Evolutionary conservation across 2,113 vertebrate genomes (phyloP).

Genomic region (Psettodes erumei): DNA sequence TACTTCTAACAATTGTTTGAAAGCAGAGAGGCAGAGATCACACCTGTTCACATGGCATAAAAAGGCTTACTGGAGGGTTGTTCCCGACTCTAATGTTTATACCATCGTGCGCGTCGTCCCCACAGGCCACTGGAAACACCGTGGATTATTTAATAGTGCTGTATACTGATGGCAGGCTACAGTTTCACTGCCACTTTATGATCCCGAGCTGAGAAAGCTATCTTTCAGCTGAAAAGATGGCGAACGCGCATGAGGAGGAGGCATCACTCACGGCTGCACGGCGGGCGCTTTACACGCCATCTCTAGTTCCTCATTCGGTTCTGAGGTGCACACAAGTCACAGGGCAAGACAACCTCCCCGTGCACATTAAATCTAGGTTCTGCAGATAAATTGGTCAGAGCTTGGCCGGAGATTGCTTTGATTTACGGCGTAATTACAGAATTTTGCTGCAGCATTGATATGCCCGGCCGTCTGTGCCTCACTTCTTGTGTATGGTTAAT

Average conservation of each 20-base stretch:
- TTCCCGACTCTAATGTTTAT: slow-evolving; percentile 74
- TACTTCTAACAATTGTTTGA: slow-evolving; percentile 65
- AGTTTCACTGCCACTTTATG: slow-evolving; percentile 70
- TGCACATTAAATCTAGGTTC: slow-evolving; percentile 68
- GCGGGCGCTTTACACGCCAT: slow-evolving; percentile 11
- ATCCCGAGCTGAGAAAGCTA: slow-evolving; percentile 62
- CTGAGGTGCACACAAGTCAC: slow-evolving; percentile 66
- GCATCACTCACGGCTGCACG: slow-evolving; percentile 47
- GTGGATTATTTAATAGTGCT: slow-evolving; percentile 73
- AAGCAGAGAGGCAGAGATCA: slow-evolving; percentile 66
- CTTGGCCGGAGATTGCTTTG: slow-evolving; percentile 73
- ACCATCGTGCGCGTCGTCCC: slow-evolving; percentile 61
- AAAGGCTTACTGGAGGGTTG: slow-evolving; percentile 69
- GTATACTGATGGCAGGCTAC: slow-evolving; percentile 61
- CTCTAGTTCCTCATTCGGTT: slow-evolving; percentile 39
- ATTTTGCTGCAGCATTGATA: slow-evolving; percentile 66
- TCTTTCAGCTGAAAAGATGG: slow-evolving; percentile 64
- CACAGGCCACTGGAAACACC: slow-evolving; percentile 66
- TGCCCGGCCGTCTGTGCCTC: slow-evolving; percentile 54
- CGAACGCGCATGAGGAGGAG: slow-evolving; percentile 18
- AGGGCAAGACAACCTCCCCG: slow-evolving; percentile 56
- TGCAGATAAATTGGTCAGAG: slow-evolving; percentile 72
- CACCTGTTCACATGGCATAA: slow-evolving; percentile 73
- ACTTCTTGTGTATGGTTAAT: slow-evolving; percentile 60
- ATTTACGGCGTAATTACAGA: slow-evolving; percentile 75